These are phyloP conservation scores for Mesitornis unicolor DNA, from an alignment of 2,113 vertebrate genomes.

Conservation along the genomic window DNA sequence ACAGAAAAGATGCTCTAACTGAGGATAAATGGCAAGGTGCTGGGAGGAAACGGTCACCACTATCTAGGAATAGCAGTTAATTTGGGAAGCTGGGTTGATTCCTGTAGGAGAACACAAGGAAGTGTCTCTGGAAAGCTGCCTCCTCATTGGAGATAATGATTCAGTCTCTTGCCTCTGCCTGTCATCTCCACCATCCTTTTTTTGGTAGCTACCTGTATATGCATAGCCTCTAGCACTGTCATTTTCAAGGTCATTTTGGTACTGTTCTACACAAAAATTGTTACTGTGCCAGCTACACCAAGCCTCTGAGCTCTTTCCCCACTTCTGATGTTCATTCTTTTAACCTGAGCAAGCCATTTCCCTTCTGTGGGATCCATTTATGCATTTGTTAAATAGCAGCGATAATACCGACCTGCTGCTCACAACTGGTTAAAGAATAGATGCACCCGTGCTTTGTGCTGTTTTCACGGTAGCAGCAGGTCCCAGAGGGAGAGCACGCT, in stretches of 20 bases:
- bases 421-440: not conserved
- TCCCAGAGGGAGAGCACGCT: not conserved
- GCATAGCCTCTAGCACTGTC: not conserved
- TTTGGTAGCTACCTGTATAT: not conserved
- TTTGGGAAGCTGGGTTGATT: not conserved
- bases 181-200: not conserved
- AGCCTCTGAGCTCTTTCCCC: not conserved
- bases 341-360: fast-evolving
- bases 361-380: not conserved
- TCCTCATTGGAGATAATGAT: not conserved
- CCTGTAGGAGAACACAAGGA: not conserved
- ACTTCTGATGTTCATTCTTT: not conserved
- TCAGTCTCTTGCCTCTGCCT: too few relatives aligned
- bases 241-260: not conserved
- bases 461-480: not conserved
- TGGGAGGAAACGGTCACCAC: not conserved
- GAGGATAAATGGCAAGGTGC: not conserved
- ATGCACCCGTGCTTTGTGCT: not conserved
- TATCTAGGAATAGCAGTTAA: not conserved
- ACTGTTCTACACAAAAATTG: not conserved
- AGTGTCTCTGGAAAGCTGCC: not conserved
- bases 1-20: not conserved
- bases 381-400: fast-evolving
- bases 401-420: not conserved
- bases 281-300: not conserved